Percentiles rank a stretch among this genome's conserved stretches.
These are phyloP conservation scores for Drosophila suboccidentalis DNA, from an alignment of 2,888 invertebrate species.

Conservation along the genomic window DNA sequence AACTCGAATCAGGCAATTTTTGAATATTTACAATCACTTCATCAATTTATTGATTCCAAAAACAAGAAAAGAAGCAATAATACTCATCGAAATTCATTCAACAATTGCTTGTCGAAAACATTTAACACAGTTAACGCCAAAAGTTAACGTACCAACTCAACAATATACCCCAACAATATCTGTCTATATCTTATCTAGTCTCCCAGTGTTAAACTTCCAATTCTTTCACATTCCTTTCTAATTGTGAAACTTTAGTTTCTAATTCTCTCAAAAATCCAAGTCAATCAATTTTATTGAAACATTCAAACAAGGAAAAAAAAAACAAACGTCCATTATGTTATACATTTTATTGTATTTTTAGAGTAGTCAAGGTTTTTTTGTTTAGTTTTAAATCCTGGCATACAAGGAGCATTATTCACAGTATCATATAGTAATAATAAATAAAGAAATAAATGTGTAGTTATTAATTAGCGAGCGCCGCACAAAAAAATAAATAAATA, in stretches of 20 bases:
- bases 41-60: neutral
- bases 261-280: slow-evolving; percentile 18
- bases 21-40: slow-evolving; percentile 40
- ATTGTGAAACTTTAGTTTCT: neutral
- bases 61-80: slow-evolving; percentile 6
- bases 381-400: slow-evolving; percentile 3
- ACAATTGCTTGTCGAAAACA: slow-evolving; percentile 3
- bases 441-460: slow-evolving; percentile 24
- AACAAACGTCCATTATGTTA: slow-evolving; percentile 35
- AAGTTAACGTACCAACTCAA: neutral
- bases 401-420: slow-evolving; percentile 25
- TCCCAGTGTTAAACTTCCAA: neutral
- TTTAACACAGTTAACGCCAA: neutral
- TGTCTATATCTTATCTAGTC: slow-evolving; percentile 11
- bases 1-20: slow-evolving; percentile 38
- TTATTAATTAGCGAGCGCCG: slow-evolving; percentile 31
- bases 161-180: neutral
- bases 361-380: slow-evolving; percentile 3
- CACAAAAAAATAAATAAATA: slow-evolving; percentile 41
- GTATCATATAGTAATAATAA: slow-evolving; percentile 17
- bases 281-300: slow-evolving; percentile 2
- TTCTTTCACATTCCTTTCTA: neutral
- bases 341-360: slow-evolving; percentile 5
- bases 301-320: neutral
- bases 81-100: slow-evolving; percentile 9